Evolutionary conservation across 2,797 vertebrate genomes (phyloP), one percentile per base, ranked within the genome.

Genomic region (Brachyrhaphis roseni): DNA sequence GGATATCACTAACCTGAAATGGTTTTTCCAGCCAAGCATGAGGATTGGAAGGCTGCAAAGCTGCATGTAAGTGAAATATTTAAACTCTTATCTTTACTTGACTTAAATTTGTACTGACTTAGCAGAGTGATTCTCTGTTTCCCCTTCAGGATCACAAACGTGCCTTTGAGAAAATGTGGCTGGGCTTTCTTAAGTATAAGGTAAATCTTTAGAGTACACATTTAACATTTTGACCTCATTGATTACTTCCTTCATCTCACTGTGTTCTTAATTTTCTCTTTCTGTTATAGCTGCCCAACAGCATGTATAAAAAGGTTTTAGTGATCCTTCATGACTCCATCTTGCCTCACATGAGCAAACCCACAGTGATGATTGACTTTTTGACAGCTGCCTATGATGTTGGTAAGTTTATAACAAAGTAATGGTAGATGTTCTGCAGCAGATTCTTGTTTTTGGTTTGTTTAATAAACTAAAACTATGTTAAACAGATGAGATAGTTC

Each of bases 311-410:
- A 91, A 98, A 97, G 89, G 94, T 99, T 55, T 91, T 99, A 83
- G 95, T 99, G 78, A 97, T 98, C 71, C 91, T 98, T 76, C 98
- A 99, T 0, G 97, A 99, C 45, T 95, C 96, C 76, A 96, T 99
- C 80, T 89, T 99, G 84, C 98, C 98, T 0, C 93, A 98, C 88
- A 96, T 99, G 97, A 97, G 96, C 1, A 97, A 98, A 81, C 97
- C 98, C 47, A 94, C 96, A 0, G 94, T 99, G 75, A 97, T 99
- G 97, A 98, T 98, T 0, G 98, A 98, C 92, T 99, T 99, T 89
- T 87, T 99, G 82, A 98, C 97, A 0, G 96, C 96, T 0, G 98
- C 98, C 46, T 99, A 98, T 47, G 96, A 97, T 6, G 89, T 98
- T 5, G 98, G 98, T 99, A 90, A 90, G 97, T 92, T 55, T 43